Evolutionary conservation across 2,797 vertebrate genomes (phyloP).

Genomic region (Valencia hispanica): DNA sequence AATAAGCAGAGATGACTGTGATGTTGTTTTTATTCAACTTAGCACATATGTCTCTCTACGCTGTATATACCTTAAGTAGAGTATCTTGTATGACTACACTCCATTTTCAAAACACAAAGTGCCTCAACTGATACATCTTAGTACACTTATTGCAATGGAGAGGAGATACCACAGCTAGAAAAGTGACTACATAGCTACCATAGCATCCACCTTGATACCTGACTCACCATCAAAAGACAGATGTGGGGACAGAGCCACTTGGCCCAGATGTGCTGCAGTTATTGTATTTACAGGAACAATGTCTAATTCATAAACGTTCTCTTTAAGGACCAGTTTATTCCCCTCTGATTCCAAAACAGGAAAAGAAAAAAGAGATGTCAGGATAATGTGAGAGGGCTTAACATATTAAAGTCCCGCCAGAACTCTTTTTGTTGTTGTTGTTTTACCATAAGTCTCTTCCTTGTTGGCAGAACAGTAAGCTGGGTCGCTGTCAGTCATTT

Average conservation of each 20-base stretch:
- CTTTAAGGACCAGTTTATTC: slow-evolving; percentile 37
- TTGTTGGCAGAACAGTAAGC: slow-evolving; percentile 24
- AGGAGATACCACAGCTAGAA: slow-evolving; percentile 72
- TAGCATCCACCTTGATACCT: slow-evolving; percentile 73
- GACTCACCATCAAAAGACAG: slow-evolving; percentile 73
- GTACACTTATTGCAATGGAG: slow-evolving; percentile 82
- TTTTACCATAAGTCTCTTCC: slow-evolving; percentile 5
- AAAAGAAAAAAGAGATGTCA: slow-evolving; percentile 16
- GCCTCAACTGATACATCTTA: slow-evolving; percentile 82
- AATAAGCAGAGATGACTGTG: slow-evolving; percentile 74
- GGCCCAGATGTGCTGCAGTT: slow-evolving; percentile 79
- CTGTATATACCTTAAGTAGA: slow-evolving; percentile 69
- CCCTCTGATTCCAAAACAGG: slow-evolving; percentile 9
- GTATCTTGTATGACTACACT: slow-evolving; percentile 72
- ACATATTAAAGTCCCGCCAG: slow-evolving; percentile 38
- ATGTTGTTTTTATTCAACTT: slow-evolving; percentile 77
- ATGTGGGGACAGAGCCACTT: slow-evolving; percentile 70
- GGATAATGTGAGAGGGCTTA: slow-evolving; percentile 33
- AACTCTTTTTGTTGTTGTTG: slow-evolving; percentile 4
- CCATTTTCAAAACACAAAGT: slow-evolving; percentile 76
- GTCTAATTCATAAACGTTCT: slow-evolving; percentile 63
- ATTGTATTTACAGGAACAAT: slow-evolving; percentile 71
- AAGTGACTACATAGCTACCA: slow-evolving; percentile 71
- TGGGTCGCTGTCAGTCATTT: slow-evolving; percentile 28
- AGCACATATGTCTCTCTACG: slow-evolving; percentile 71